These are phyloP conservation scores for Forbesichthys agassizii DNA, from an alignment of 2,113 vertebrate species.

Conservation along the genomic window DNA sequence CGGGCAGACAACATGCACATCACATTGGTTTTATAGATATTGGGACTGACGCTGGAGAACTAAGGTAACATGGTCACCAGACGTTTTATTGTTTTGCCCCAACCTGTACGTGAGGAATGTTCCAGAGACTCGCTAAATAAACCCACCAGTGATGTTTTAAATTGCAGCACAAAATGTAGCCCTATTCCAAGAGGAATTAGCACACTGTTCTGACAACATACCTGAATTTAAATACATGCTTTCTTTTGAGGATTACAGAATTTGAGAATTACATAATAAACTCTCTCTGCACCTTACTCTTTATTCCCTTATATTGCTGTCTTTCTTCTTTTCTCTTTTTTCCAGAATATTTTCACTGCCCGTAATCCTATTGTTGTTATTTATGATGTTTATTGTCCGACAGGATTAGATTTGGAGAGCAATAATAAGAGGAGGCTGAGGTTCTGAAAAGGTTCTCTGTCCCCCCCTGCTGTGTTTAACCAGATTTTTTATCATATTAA, in stretches of 20 bases:
- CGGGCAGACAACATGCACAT: not conserved
- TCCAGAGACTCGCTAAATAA: conserved; percentile 49
- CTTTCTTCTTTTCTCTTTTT: conserved; percentile 15
- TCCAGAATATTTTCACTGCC: conserved; percentile 59
- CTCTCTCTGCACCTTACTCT: conserved; percentile 1
- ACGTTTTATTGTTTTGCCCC: conserved; percentile 38
- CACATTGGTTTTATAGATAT: not conserved
- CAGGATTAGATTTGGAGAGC: conserved; percentile 58
- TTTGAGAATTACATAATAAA: conserved; percentile 34
- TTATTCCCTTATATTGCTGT: not conserved
- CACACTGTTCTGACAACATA: conserved; percentile 46
- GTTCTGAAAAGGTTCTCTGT: conserved; percentile 65
- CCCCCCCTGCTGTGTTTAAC: conserved; percentile 46
- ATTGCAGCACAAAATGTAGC: conserved; percentile 30
- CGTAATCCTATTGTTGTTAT: conserved; percentile 58
- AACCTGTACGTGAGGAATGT: conserved; percentile 52
- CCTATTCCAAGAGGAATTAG: conserved; percentile 46
- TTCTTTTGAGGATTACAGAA: conserved; percentile 26
- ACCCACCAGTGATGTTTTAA: conserved; percentile 45
- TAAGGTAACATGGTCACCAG: conserved; percentile 39
- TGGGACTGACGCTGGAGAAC: conserved; percentile 12
- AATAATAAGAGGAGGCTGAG: conserved; percentile 62
- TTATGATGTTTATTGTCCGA: conserved; percentile 71
- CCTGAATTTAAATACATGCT: conserved; percentile 31
- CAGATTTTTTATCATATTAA: conserved; percentile 60